These are phyloP conservation scores for Agapornis canus DNA, from an alignment of 2,797 vertebrate genomes.

Conservation along the genomic window DNA sequence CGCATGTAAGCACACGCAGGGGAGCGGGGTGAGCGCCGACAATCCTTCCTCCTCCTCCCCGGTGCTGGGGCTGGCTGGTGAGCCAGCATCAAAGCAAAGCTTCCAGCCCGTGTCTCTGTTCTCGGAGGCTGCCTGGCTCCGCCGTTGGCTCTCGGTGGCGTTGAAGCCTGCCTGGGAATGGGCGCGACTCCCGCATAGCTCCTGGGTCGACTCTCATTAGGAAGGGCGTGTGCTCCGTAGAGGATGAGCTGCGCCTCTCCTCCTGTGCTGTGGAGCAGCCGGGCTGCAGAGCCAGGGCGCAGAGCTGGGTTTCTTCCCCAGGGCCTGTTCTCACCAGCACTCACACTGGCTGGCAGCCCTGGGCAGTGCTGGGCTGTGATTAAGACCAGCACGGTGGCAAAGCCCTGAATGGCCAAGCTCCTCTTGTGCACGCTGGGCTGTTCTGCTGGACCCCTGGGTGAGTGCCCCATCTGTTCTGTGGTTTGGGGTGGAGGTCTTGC, in stretches of 20 bases:
- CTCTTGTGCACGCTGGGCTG: accelerated
- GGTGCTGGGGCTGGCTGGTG: neutral
- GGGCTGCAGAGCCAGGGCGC: neutral
- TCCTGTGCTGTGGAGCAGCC: neutral
- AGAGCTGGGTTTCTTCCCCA: conserved; percentile 9
- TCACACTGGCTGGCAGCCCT: neutral
- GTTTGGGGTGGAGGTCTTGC: neutral
- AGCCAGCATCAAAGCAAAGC: conserved; percentile 33
- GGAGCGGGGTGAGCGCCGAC: neutral
- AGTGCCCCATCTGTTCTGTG: accelerated
- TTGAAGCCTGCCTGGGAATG: conserved; percentile 47
- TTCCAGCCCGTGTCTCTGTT: neutral
- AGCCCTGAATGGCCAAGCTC: neutral
- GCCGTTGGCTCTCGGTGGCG: neutral
- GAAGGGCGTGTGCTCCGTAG: conserved; percentile 18
- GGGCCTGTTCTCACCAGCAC: neutral
- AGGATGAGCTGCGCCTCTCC: neutral
- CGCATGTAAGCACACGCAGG: neutral
- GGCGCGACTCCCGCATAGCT: conserved; percentile 44
- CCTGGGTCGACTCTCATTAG: conserved; percentile 50
- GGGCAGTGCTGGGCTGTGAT: neutral
- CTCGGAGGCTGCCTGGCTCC: conserved; percentile 25
- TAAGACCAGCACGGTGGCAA: accelerated
- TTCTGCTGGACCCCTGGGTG: neutral
- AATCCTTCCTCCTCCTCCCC: conserved; percentile 16